Base-by-base conservation (phyloP, 2,888 invertebrate species). In the Ctena decussata region DNA sequence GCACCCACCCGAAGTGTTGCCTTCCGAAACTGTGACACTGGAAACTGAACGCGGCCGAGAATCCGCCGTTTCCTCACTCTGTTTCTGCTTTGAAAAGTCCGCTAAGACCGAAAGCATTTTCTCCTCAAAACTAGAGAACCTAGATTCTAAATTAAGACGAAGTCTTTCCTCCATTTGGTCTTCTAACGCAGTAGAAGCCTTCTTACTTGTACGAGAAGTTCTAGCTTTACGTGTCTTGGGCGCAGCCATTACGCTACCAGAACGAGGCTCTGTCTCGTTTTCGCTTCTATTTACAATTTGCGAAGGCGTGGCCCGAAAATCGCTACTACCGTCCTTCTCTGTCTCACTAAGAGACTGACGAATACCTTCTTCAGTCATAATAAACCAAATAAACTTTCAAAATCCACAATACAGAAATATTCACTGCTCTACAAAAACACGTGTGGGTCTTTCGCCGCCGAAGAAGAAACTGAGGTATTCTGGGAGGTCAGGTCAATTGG, bases 1-100 rank as follows among this genome's bases (percentile, higher is more conserved):
- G 57, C 57, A 57, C 57, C n/a, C 57, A 57, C 57, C 57, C 57
- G 57, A 57, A 27, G 57, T 57, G 57, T 57, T 57, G 57, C 57
- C n/a, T 27, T 57, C 24, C n/a, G n/a, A 24, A 3, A 27, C n/a
- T 44, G 44, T 44, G 44, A 44, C 44, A 27, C 6, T 24, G 24
- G 2, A 15, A 57, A 57, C 27, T 24, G 2, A 27, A 24, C 24
- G 46, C 21, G 2, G 46, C 46, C 46, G 21, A 46, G 15, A n/a
- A 46, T 21, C 46, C 21, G 18, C 18, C 18, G 3, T 21, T 3
- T 21, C 3, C 46, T 21, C 3, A 3, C 12, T 46, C 21, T 44
- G 44, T 46, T 46, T 15, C 12, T 21, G 46, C 41, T 15, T 41
- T 15, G 12, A 3, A 21, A 21, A 46, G 21, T 21, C 46, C 46